Evolutionary conservation across 2,797 vertebrate species (phyloP), one percentile per base, ranked within the genome.

Genomic region (Gila robusta): DNA sequence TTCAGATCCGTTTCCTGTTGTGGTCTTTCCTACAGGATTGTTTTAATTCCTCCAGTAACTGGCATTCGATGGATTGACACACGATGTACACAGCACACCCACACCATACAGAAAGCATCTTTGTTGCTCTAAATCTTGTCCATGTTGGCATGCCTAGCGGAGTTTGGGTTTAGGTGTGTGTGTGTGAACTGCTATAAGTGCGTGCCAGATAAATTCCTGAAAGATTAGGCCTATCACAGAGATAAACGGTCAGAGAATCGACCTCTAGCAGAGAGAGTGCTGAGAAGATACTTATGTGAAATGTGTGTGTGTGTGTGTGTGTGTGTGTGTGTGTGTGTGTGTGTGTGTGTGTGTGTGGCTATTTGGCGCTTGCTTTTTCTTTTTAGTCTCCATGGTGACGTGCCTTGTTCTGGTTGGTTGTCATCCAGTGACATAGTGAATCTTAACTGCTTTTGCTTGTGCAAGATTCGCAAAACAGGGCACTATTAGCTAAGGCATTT

Each of bases 361-460:
- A 71, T 70, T 79, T 79, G n/a, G 44, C 19, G 54, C 32, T 35
- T 4, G 17, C 16, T n/a, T 73, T 73, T 73, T 35, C 21, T 47
- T 49, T 49, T 72, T 66, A 6, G 39, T 80, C 39, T 81, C 78
- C 84, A 85, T 85, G 77, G 84, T 81, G 84, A 73, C 26, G 7
- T 80, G 54, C 32, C 41, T 54, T 80, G 3, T 62, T 71, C 49
- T 72, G 39, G 41, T 80, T 72, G 26, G 21, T 56, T 80, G 35
- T 80, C 16, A 64, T 85, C 21, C 41, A 52, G 11, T 4, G 19
- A 16, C 6, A 76, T 37, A 37, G 26, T 23, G 16, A 28, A 73
- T 82, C 59, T 21, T 23, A 54, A 28, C 9, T 23, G 35, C 8
- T 8, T 59, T 59, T 59, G 12, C 35, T 70, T 66, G 11, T 71